Conservation (phyloP, 2,113 vertebrate genomes). For the Gorsachius goisagi region DNA sequence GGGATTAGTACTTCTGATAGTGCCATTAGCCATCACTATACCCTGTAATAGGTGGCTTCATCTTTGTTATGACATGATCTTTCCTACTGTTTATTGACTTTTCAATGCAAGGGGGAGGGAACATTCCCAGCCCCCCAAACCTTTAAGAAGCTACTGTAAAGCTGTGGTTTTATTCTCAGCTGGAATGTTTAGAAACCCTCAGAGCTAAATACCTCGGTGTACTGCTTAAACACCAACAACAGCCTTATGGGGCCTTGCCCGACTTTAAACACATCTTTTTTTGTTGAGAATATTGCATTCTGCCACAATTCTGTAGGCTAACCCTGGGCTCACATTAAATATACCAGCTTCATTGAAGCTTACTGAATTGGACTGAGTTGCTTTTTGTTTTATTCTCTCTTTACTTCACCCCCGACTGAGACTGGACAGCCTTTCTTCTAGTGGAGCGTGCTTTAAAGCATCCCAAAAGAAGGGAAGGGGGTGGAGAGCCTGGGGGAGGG, state of each 20-base stretch:
- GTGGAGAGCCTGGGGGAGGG: constrained; percentile 1
- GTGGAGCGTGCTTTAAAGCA: constrained; percentile 81
- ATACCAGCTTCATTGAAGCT: constrained; percentile 84
- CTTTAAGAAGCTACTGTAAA: constrained; percentile 86
- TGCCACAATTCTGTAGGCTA: constrained; percentile 83
- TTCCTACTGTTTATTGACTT: constrained; percentile 85
- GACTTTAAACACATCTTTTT: constrained; percentile 89
- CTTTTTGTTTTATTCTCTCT: constrained; percentile 85
- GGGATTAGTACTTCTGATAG: constrained; percentile 77
- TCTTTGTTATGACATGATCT: constrained; percentile 85
- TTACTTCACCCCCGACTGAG: constrained; percentile 83
- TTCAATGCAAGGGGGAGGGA: constrained; percentile 82
- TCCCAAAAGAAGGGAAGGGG: constrained; percentile 71
- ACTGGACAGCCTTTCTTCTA: constrained; percentile 82
- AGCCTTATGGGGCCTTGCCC: constrained; percentile 86
- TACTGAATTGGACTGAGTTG: constrained; percentile 86
- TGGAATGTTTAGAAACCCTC: constrained; percentile 88
- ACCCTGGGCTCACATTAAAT: constrained; percentile 84
- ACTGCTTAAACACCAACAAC: constrained; percentile 90
- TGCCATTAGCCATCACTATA: constrained; percentile 76
- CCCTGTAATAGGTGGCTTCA: constrained; percentile 79
- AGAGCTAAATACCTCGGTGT: constrained; percentile 86
- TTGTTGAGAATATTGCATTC: constrained; percentile 86
- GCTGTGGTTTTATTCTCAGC: constrained; percentile 83
- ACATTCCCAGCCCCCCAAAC: constrained; percentile 83